These are phyloP conservation scores for Neosilurus mollespiculum DNA, from an alignment of 2,797 vertebrate genomes.

Conservation along the genomic window DNA sequence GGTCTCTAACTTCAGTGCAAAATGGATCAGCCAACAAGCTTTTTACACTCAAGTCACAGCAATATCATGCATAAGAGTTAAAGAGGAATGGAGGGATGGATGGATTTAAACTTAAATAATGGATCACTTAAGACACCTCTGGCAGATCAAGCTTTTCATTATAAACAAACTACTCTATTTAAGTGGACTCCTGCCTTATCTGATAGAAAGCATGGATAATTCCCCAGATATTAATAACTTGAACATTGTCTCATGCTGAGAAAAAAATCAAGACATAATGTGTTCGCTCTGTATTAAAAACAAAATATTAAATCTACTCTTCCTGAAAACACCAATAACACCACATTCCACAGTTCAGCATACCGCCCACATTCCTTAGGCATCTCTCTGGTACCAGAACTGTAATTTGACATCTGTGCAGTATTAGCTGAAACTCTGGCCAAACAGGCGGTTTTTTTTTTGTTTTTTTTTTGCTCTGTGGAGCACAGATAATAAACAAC, in stretches of 20 bases:
- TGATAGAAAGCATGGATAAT: neutral
- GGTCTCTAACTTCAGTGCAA: slow-evolving; percentile 15
- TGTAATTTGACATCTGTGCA: slow-evolving; percentile 60
- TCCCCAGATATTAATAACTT: slow-evolving; percentile 16
- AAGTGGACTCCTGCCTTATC: neutral
- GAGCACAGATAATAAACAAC: slow-evolving; percentile 53
- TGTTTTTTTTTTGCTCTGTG: slow-evolving; percentile 35
- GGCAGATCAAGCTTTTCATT: neutral
- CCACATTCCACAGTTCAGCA: slow-evolving; percentile 48
- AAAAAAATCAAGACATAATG: slow-evolving; percentile 34
- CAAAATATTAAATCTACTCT: slow-evolving; percentile 37
- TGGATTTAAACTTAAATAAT: neutral
- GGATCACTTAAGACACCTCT: neutral
- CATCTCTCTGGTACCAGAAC: slow-evolving; percentile 54
- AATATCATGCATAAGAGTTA: neutral
- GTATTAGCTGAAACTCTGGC: slow-evolving; percentile 53
- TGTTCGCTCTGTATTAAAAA: slow-evolving; percentile 22
- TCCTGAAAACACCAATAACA: slow-evolving; percentile 51
- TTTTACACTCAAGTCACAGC: slow-evolving; percentile 20
- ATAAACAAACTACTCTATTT: neutral
- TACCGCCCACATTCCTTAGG: slow-evolving; percentile 58
- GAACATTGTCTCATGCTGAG: slow-evolving; percentile 21
- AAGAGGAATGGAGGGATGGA: slow-evolving; percentile 11
- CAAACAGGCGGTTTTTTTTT: slow-evolving; percentile 49
- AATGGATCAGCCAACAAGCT: slow-evolving; percentile 18